A percentile compares a stretch with the other conserved stretches of the same genome.
Evolutionary conservation across 2,797 vertebrate genomes (phyloP).

Genomic region (Ctenosaura bakeri): DNA sequence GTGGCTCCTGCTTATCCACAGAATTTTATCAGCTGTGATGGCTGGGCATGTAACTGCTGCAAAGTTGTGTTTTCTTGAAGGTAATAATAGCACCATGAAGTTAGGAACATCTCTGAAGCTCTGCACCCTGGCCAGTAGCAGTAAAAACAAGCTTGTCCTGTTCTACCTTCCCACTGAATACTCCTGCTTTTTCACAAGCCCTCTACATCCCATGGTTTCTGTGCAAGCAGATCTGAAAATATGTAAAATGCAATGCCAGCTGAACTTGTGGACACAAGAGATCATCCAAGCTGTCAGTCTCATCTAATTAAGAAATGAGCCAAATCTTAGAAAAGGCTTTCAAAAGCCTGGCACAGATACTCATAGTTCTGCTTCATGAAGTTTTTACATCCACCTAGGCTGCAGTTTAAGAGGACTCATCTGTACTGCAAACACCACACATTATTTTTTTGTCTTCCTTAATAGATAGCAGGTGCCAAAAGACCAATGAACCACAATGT

Average conservation of each 20-base stretch:
- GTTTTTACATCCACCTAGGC: not conserved
- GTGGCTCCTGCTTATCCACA: not conserved
- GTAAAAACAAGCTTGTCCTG: not conserved
- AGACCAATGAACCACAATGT: not conserved
- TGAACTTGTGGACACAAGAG: not conserved
- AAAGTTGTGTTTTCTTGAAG: not conserved
- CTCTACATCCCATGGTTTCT: not conserved
- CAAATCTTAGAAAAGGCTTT: conserved; percentile 9
- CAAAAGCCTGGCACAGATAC: not conserved
- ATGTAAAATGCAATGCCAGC: not conserved
- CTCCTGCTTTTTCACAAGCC: not conserved
- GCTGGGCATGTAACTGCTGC: not conserved
- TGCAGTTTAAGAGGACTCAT: not conserved
- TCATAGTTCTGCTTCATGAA: not conserved
- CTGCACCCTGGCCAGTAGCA: not conserved
- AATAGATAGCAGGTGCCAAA: not conserved
- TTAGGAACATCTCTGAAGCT: not conserved
- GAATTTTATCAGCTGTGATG: too few species aligned
- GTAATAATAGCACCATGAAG: not conserved
- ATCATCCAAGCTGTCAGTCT: conserved; percentile 4
- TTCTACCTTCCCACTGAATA: not conserved
- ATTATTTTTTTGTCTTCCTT: conserved; percentile 22
- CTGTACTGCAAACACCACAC: not conserved
- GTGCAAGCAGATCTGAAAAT: not conserved
- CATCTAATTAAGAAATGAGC: conserved; percentile 16